These are phyloP conservation scores for Drosophila atripex DNA, from an alignment of 2,888 invertebrate species.

Conservation along the genomic window DNA sequence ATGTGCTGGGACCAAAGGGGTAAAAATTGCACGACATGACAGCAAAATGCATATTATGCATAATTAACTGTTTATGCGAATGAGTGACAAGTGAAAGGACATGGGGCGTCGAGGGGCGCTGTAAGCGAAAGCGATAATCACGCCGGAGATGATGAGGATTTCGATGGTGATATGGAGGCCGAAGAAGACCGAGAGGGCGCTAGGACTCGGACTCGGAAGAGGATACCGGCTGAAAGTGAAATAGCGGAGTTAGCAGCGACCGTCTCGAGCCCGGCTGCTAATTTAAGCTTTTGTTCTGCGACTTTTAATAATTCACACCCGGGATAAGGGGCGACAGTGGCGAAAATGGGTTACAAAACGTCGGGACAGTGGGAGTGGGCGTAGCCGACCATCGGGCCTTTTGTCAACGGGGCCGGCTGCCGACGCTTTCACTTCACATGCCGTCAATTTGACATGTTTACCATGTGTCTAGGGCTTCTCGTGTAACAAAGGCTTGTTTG, in stretches of 20 bases:
- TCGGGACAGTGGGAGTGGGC: slow-evolving; percentile 30
- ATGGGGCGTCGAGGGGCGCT: slow-evolving; percentile 38
- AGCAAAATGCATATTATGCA: slow-evolving; percentile 82
- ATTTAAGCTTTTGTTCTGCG: slow-evolving; percentile 68
- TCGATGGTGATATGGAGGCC: slow-evolving; percentile 28
- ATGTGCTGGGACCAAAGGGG: slow-evolving; percentile 45
- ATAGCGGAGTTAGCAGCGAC: slow-evolving; percentile 57
- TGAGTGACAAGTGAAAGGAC: slow-evolving; percentile 77
- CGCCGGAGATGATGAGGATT: slow-evolving; percentile 44
- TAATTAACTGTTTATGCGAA: slow-evolving; percentile 81
- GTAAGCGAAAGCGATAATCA: slow-evolving; percentile 56
- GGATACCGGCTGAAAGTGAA: slow-evolving; percentile 72
- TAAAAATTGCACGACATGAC: slow-evolving; percentile 79
- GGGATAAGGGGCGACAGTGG: slow-evolving; percentile 7
- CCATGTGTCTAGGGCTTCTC: slow-evolving; percentile 75
- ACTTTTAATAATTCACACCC: slow-evolving; percentile 75
- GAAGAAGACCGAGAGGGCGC: neutral
- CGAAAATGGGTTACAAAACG: slow-evolving; percentile 68
- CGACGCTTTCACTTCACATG: slow-evolving; percentile 73
- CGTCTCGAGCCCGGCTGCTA: slow-evolving; percentile 48
- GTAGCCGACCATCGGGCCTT: slow-evolving; percentile 52
- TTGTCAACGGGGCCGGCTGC: slow-evolving; percentile 65
- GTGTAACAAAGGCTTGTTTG: slow-evolving; percentile 67
- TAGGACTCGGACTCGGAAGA: slow-evolving; percentile 10
- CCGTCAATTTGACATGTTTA: slow-evolving; percentile 80